Percentiles rank a stretch among this genome's conserved stretches.
These are phyloP conservation scores for Tragopan temminckii DNA, from an alignment of 2,797 vertebrate species.

Conservation along the genomic window DNA sequence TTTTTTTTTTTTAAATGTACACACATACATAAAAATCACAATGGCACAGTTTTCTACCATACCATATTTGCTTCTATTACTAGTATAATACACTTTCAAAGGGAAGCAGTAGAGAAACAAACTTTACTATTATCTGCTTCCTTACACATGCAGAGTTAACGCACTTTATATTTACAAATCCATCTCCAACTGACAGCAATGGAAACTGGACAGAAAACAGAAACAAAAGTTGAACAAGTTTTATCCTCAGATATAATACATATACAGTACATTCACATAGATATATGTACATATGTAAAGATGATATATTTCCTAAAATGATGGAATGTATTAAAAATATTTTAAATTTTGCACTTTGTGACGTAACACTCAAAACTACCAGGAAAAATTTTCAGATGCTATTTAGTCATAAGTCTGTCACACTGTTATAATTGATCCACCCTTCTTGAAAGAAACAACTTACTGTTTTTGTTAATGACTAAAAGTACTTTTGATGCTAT, in stretches of 20 bases:
- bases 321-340: not conserved
- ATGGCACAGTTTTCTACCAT: not conserved
- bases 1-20: not conserved
- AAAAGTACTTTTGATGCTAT: not conserved
- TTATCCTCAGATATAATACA: not conserved
- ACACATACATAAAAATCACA: not conserved
- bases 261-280: not conserved
- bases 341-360: not conserved
- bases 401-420: not conserved
- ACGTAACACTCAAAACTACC: not conserved
- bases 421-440: not conserved
- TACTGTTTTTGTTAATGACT: not conserved
- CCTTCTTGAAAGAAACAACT: slow-evolving; percentile 9
- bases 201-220: not conserved
- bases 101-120: not conserved
- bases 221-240: not conserved
- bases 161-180: not conserved
- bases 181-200: not conserved
- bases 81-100: not conserved
- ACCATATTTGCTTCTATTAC: not conserved
- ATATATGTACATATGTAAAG: not conserved
- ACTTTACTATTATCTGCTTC: not conserved
- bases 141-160: not conserved
- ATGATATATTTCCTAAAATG: not conserved
- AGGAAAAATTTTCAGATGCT: not conserved